Conservation (phyloP, 2,888 invertebrate genomes). For the Callinectes sapidus region DNA sequence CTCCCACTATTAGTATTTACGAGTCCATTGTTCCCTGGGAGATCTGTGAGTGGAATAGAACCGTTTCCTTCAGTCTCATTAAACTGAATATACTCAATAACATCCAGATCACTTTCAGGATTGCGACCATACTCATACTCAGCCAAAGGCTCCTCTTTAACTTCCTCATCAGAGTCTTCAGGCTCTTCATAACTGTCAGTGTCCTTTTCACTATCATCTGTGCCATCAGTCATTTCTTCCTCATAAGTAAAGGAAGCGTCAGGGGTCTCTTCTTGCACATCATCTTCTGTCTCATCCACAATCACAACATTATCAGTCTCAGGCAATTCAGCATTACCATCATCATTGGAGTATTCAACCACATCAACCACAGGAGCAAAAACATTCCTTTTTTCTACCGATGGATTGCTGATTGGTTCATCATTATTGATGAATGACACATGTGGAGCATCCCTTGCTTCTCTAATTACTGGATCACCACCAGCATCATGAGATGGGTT, state of each 20-base stretch:
- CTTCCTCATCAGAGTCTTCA: conserved; percentile 1
- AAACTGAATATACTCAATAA: conserved; percentile 50
- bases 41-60: neutral
- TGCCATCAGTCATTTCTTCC: neutral
- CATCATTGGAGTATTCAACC: conserved; percentile 58
- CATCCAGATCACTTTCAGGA: conserved; percentile 18
- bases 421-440: neutral
- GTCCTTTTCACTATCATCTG: neutral
- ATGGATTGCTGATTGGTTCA: neutral
- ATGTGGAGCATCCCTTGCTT: neutral
- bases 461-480: neutral
- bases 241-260: neutral
- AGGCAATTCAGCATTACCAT: conserved; percentile 9
- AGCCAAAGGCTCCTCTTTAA: neutral
- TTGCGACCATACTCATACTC: conserved; percentile 50
- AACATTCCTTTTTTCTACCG: conserved; percentile 44
- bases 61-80: conserved; percentile 3
- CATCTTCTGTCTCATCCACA: neutral
- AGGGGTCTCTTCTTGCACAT: neutral
- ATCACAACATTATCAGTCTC: neutral
- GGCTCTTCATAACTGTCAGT: neutral
- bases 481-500: neutral
- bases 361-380: conserved; percentile 61
- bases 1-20: neutral
- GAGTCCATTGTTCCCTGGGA: neutral